Evolutionary conservation across 1,140 invertebrate genomes (phyloP), one percentile per base, ranked within the genome.

Genomic region (Drosophila busckii): DNA sequence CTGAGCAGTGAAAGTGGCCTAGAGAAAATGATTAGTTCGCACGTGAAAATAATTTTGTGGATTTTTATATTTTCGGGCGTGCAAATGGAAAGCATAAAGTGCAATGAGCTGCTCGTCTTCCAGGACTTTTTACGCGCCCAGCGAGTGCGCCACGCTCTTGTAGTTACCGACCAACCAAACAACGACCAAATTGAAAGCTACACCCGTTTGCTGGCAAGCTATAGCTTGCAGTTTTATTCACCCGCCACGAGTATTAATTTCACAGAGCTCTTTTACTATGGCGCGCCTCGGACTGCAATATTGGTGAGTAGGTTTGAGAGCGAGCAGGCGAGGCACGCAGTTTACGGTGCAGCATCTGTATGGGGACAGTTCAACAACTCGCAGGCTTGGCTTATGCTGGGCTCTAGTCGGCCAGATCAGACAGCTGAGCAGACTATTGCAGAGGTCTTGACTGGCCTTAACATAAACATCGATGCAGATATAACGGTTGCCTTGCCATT

Each of bases 21-120:
- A 68, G 80, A 80, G 68, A 78, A 68, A 78, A 78, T 78, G 73
- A 78, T 80, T 73, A 78, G 73, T 50, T 58, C 82, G 45, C 73
- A 58, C 80, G 68, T 82, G 76, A 82, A 82, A 82, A 80, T 82
- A 82, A 82, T 82, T 75, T 68, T 71, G 60, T 80, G 73, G 73
- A 53, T 67, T 75, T 59, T 82, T 66, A 82, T 82, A 82, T 82
- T 82, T 82, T 82, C 49, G 55, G 37, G 46, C 52, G 35, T 28
- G 65, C 55, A 82, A 82, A 82, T 82, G 75, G 75, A 82, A 82
- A 75, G 34, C 75, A 82, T 82, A 82, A 82, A 82, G 70, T 66
- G 65, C 75, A 75, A 82, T 82, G 65, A 82, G 56, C 59, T 75
- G 52, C 55, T 58, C 4, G 75, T 67, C 34, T 76, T 83, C 44